These are phyloP conservation scores for Orycteropus afer DNA, from an alignment of 2,113 vertebrate species.

Conservation along the genomic window DNA sequence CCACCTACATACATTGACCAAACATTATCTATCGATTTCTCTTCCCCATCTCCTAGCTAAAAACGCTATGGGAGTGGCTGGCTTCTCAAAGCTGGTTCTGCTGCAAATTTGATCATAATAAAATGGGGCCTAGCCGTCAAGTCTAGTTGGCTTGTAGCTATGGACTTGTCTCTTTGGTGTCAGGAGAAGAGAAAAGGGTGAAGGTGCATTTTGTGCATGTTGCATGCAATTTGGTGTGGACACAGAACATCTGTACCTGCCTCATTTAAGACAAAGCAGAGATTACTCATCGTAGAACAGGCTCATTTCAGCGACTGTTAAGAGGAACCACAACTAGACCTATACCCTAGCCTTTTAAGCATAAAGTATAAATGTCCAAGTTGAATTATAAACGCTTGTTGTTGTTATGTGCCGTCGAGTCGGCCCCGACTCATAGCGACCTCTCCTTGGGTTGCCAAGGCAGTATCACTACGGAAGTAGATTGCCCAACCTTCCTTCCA, in stretches of 20 bases:
- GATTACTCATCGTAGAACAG: not conserved
- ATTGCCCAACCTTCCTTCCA: no score
- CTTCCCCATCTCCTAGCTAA: not conserved
- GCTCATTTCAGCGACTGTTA: not conserved
- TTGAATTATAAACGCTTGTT: constrained; percentile 39
- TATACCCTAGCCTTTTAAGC: not conserved
- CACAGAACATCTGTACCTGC: not conserved
- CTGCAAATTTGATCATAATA: constrained; percentile 12
- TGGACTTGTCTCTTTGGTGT: not conserved
- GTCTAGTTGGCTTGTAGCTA: not conserved
- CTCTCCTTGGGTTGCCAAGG: no score
- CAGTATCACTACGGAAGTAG: no score
- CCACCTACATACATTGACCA: not conserved
- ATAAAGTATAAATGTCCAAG: not conserved
- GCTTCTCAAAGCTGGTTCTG: not conserved
- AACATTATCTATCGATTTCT: not conserved
- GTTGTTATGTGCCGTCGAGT: no score
- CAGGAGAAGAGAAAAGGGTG: not conserved
- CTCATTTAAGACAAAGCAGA: constrained; percentile 14
- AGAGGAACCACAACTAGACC: constrained; percentile 33
- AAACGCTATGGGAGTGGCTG: not conserved
- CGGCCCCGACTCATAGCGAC: no score
- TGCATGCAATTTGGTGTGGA: constrained; percentile 11
- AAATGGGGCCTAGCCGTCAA: not conserved
- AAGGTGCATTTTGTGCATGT: not conserved